Evolutionary conservation across 2,888 invertebrate genomes (phyloP).

Genomic region (Geophilus truncorum): DNA sequence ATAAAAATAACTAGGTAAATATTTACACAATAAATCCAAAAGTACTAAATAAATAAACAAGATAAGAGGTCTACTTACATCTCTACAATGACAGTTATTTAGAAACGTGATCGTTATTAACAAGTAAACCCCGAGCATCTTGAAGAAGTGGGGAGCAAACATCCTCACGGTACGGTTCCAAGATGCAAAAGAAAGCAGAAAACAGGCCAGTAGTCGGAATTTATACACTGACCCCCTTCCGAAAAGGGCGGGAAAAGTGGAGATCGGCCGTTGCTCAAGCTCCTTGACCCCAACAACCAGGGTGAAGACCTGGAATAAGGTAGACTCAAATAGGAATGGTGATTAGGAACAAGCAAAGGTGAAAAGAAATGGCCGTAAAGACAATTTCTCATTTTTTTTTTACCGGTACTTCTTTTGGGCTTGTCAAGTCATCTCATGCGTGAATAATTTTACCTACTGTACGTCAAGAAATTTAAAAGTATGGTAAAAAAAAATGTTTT

Average conservation of each 20-base stretch:
- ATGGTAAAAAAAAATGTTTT: not conserved
- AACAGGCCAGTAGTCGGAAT: not conserved
- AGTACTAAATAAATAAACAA: not conserved
- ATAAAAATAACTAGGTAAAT: too few relatives aligned
- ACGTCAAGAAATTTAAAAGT: not conserved
- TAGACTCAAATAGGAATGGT: not conserved
- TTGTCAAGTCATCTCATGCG: not conserved
- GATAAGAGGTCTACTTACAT: not conserved
- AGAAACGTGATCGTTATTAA: not conserved
- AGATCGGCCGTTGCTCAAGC: slow-evolving; percentile 1
- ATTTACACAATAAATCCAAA: not conserved
- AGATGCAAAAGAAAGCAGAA: not conserved
- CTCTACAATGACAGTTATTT: not conserved
- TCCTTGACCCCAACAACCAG: slow-evolving; percentile 3
- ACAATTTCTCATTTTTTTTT: not conserved
- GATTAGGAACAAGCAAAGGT: slow-evolving; percentile 6
- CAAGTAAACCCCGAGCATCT: not conserved
- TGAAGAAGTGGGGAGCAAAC: not conserved
- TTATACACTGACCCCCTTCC: slow-evolving; percentile 11
- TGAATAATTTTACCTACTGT: too few relatives aligned
- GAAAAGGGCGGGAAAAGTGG: slow-evolving; percentile 14
- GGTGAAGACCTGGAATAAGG: slow-evolving; percentile 4
- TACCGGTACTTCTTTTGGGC: not conserved
- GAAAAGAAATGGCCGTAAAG: not conserved
- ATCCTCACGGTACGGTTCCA: not conserved